Percentiles rank a stretch among this genome's conserved stretches.
Conservation (phyloP, 2,113 vertebrate species). For the Eleginops maclovinus region DNA sequence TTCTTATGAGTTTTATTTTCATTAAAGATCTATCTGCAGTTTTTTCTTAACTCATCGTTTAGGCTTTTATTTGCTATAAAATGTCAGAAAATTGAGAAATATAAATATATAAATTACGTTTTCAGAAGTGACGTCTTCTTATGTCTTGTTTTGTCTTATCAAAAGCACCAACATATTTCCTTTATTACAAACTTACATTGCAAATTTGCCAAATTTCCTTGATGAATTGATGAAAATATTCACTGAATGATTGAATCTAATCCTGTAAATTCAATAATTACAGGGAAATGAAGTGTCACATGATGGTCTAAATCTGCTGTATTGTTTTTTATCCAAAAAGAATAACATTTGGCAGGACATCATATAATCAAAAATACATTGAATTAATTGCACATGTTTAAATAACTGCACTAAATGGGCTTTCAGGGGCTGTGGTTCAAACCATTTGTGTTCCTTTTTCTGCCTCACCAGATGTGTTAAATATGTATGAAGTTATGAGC, state of each 20-base stretch:
- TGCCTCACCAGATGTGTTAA: neutral
- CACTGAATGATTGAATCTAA: too few relatives aligned
- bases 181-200: too few relatives aligned
- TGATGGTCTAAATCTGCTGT: neutral
- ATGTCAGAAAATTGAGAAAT: neutral
- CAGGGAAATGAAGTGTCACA: too few relatives aligned
- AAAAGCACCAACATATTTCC: neutral
- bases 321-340: neutral
- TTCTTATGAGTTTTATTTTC: neutral
- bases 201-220: too few relatives aligned
- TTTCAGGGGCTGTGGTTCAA: neutral
- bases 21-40: neutral
- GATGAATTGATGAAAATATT: too few relatives aligned
- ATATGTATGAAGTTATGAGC: neutral
- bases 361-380: neutral
- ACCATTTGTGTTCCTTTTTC: neutral
- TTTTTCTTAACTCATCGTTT: neutral
- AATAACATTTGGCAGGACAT: neutral
- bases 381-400: neutral
- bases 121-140: neutral
- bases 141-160: neutral
- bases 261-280: too few relatives aligned
- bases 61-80: neutral
- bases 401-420: neutral
- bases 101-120: neutral